Evolutionary conservation across 2,797 vertebrate genomes (phyloP), one percentile per base, ranked within the genome.

Genomic region (Knipowitschia caucasica): DNA sequence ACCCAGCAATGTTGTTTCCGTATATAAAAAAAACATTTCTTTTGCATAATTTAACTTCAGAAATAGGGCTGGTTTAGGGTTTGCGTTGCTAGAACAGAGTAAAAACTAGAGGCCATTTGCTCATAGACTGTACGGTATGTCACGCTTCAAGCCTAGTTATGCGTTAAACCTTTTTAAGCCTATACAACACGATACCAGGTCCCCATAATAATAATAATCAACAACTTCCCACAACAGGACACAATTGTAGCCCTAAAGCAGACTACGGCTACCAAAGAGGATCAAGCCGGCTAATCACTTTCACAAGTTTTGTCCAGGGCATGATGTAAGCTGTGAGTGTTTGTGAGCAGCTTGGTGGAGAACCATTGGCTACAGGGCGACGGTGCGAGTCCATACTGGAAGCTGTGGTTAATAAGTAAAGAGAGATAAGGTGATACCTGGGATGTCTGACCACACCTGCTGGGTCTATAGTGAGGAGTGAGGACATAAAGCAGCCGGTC

Each of bases 381-480:
- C 18, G 18, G 29, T 49, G 45, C 31, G 3, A n/a, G 17, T 43
- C 49, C 56, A n/a, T 54, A 50, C 64, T 53, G 65, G 26, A 64
- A 69, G 72, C 21, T 4, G 49, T 4, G 2, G 26, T 67, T 70
- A 81, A 85, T 84, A 67, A 80, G 50, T 77, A 4, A 86, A 73
- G 69, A 75, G 68, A 2, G 62, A 50, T 61, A 79, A 35, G 2
- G 39, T 70, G 78, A 85, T 64, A 81, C 78, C 49, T 64, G 53
- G n/a, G 18, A 7, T 15, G 62, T 70, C 50, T 68, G 58, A 20
- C 35, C 59, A 74, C 76, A 67, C 75, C 66, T 71, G 74, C 66
- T 70, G 75, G 56, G 63, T 62, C 49, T 12, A 57, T 39, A 43
- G 63, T 56, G 35, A 34, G 15, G 24, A 36, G 38, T 35, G 49